These are phyloP conservation scores for Arbacia lixula DNA, from an alignment of 53 echinoderm and acorn worm species.

Conservation along the genomic window DNA sequence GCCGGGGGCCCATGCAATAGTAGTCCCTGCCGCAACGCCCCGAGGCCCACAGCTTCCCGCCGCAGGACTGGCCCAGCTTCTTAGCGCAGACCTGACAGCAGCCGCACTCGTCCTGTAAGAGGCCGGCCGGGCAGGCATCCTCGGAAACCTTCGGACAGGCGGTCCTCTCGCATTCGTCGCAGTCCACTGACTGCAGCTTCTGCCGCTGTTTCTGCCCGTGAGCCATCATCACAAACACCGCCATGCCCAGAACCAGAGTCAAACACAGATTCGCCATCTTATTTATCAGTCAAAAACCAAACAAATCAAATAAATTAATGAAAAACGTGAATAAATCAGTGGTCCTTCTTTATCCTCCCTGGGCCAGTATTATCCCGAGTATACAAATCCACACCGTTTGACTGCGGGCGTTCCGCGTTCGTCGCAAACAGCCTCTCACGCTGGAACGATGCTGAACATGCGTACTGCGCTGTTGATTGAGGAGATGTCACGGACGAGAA, in stretches of 20 bases:
- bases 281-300: too few species aligned
- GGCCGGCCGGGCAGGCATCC: slow-evolving; percentile 8
- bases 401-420: too few species aligned
- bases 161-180: slow-evolving; percentile 14
- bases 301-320: too few species aligned
- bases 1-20: slow-evolving; percentile 28
- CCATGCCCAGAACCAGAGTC: too few species aligned
- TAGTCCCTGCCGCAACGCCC: slow-evolving; percentile 28
- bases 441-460: not conserved
- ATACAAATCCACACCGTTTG: too few species aligned
- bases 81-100: slow-evolving; percentile 25
- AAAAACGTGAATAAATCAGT: too few species aligned
- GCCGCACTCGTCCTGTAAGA: slow-evolving; percentile 35
- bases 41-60: slow-evolving; percentile 35
- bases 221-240: not conserved
- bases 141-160: slow-evolving; percentile 17
- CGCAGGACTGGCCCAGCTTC: slow-evolving; percentile 30
- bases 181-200: not conserved
- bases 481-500: not conserved
- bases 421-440: slow-evolving; percentile 7
- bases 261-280: too few species aligned
- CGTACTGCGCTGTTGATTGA: slow-evolving; percentile 18
- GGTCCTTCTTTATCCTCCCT: too few species aligned
- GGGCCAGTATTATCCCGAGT: too few species aligned
- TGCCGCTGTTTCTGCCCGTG: too few species aligned